Evolutionary conservation across 2,797 vertebrate species (phyloP).

Genomic region (Hydrocynus forskahlii): DNA sequence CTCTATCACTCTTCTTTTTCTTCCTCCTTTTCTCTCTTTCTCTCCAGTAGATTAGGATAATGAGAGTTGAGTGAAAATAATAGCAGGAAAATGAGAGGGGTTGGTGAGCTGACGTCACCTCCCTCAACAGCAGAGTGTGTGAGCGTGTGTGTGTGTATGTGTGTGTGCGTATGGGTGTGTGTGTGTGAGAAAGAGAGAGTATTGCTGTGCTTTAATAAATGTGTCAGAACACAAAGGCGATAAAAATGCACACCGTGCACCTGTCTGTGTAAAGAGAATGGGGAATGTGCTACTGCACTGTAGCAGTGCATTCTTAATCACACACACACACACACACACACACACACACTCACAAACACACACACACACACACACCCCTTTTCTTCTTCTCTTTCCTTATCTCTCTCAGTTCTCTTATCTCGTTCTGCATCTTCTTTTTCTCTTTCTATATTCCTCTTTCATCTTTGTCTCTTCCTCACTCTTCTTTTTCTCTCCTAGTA

Average conservation of each 20-base stretch:
- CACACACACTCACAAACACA: conserved; percentile 43
- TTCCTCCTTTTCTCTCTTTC: background rate
- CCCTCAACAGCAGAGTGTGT: background rate
- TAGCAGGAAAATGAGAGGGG: background rate
- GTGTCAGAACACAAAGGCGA: conserved; percentile 73
- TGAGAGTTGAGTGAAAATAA: background rate
- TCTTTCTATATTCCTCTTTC: too few species aligned
- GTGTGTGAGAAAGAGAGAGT: background rate
- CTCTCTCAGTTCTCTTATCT: too few species aligned
- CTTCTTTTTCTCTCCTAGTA: conserved; percentile 29
- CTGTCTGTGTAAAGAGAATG: conserved; percentile 75
- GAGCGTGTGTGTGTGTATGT: background rate
- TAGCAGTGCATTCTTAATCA: conserved; percentile 68
- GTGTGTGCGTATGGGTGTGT: background rate
- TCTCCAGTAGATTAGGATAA: background rate
- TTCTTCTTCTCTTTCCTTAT: too few species aligned
- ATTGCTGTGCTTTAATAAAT: conserved; percentile 69
- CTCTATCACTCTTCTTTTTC: background rate
- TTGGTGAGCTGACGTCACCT: background rate
- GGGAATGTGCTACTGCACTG: conserved; percentile 64
- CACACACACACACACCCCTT: conserved; percentile 24
- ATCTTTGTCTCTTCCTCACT: background rate
- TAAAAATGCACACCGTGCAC: conserved; percentile 71
- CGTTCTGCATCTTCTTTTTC: too few species aligned
- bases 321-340: conserved; percentile 34